Base-by-base conservation (phyloP, 2,797 vertebrate species). In the Loris lydekkerianus region DNA sequence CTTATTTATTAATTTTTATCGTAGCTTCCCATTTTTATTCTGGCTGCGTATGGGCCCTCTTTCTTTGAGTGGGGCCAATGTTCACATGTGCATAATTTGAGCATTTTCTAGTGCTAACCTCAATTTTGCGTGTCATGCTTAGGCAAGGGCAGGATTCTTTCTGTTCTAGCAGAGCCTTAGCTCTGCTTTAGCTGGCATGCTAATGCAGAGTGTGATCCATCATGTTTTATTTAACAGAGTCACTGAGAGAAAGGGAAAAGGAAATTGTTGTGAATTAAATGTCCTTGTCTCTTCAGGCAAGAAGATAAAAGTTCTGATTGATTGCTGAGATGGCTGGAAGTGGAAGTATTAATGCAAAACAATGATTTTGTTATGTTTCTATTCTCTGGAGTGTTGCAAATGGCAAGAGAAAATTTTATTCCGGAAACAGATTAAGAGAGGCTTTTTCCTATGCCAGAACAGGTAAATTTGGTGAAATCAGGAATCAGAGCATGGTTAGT, bases 241-340 rank as follows among this genome's bases (percentile, higher is more conserved):
- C 63, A 25, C 91, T 95, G 97, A 98, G 97, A 98, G 95, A 95
- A 96, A 96, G 90, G 93, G 60, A 97, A 96, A 97, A 96, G 93
- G 93, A 98, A 98, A 98, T 97, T 97, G 94, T 86, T 97, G 95
- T 97, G 98, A 98, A 98, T 98, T 98, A 98, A 98, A 98, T 97
- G 96, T 96, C 97, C 92, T 96, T 97, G 87, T 98, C 97, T 98
- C 96, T 98, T 97, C 94, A 96, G 96, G 96, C 94, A 97, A 92
- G 93, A 97, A 98, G 94, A 97, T 97, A 97, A 95, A 96, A 91
- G 90, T 97, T 97, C 96, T 97, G 96, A 98, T 98, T 98, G 97
- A 98, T 98, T 97, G 97, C 86, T 40, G 9, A 93, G 20, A 21
- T 78, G 43, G 49, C 78, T 97, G 82, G 95, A 94, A 98, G 96